Base-by-base conservation (phyloP, 1,140 invertebrate species). In the Drosophila mauritiana region DNA sequence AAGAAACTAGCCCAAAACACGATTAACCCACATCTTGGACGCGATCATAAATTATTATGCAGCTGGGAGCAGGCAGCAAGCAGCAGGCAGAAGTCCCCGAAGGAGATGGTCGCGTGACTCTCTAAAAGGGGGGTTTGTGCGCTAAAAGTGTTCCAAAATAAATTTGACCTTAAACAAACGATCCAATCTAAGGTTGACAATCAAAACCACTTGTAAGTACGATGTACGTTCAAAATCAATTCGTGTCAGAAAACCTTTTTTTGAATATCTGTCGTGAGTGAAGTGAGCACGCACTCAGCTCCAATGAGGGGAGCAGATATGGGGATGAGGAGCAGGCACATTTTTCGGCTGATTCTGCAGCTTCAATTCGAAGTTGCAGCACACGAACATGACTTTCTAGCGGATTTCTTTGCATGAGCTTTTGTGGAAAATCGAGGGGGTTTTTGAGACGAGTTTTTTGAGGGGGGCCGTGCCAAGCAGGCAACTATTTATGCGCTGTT, bases 11-110 rank as follows among this genome's bases (percentile, higher is more conserved):
- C 80, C 83, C 84, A 86, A 82, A 89, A 88, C 90, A 91, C 90
- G 90, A 91, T 91, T 91, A 91, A 91, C 90, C 90, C 90, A 91
- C 90, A 91, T 91, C 85, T 91, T 90, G 90, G 86, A 90, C 90
- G 90, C 90, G 85, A 91, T 91, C 90, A 91, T 91, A 91, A 91
- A 91, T 91, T 91, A 91, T 91, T 91, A 91, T 91, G 90, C 90
- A 91, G 80, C 80, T 68, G 75, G 78, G 54, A 70, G 74, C 63
- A 61, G 54, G 77, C 58, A 43, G 46, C 64, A 45, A 55, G 42
- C 51, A 45, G 61, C 34, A 48, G 22, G 48, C 68, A 40, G 72
- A 40, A 34, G 73, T 54, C 42, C 52, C 22, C 27, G 13, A 22
- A 39, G 31, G 54, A 57, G 72, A 75, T 76, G 73, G 37, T 51